phyloP scores from a whole-genome alignment of 2,888 invertebrate genomes.

The Dasypogon diadema region DNA sequence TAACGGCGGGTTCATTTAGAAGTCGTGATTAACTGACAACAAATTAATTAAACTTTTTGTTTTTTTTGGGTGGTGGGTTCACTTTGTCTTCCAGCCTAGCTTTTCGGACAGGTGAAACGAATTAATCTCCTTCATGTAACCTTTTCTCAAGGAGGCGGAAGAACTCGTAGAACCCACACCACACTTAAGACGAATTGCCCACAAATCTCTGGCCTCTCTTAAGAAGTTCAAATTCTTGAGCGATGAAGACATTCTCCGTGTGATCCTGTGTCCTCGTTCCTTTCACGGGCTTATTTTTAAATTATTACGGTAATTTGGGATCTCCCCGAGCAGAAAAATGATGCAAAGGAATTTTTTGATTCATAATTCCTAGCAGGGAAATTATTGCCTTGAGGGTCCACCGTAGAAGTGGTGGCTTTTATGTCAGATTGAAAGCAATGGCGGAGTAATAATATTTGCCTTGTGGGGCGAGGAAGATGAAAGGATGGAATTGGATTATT shows the following conservation, averaged over 20 bases:
- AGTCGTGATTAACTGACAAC: conserved; percentile 31
- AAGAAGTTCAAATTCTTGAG: not conserved
- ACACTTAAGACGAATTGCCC: conserved; percentile 22
- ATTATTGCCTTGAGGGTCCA: no score
- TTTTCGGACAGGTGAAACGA: not conserved
- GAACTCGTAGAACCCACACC: no score
- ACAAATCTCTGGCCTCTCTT: not conserved
- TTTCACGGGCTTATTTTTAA: not conserved
- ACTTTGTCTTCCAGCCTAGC: not conserved
- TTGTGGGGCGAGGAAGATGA: no score
- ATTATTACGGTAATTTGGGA: conserved; percentile 6
- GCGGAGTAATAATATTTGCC: no score
- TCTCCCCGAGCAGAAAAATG: not conserved
- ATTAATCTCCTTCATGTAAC: conserved; percentile 13
- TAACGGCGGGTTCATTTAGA: not conserved
- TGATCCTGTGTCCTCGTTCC: not conserved
- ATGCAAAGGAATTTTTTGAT: not conserved
- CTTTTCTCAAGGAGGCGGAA: not conserved
- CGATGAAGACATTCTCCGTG: conserved; percentile 3
- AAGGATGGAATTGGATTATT: no score
- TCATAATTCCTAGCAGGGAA: not conserved
- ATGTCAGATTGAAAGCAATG: no score
- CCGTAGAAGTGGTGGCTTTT: no score
- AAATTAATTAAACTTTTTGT: conserved; percentile 38
- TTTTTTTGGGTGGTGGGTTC: conserved; percentile 18